A percentile compares a stretch with the other conserved stretches of the same genome.
Evolutionary conservation across 2,888 invertebrate genomes (phyloP).

Genomic region (Luffia ferchaultella): DNA sequence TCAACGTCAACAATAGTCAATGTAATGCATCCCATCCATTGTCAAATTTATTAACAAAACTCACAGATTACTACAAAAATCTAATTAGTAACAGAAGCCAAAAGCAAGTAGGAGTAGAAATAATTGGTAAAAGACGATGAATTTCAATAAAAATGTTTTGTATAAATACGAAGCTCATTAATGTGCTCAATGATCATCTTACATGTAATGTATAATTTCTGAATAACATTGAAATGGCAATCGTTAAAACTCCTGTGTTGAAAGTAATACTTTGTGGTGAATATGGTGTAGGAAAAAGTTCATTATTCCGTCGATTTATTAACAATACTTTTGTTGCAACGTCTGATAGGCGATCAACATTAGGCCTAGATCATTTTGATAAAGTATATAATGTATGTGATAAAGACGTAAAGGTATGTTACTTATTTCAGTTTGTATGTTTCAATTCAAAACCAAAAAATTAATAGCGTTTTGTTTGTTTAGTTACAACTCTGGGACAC

Average conservation of each 20-base stretch:
- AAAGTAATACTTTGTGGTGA: conserved; percentile 96
- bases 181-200: no score
- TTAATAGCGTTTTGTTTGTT: conserved; percentile 15
- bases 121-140: no score
- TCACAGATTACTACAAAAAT: no score
- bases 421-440: no score
- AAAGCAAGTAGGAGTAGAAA: no score
- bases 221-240: conserved; percentile 70
- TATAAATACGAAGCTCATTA: no score
- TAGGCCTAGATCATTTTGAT: conserved; percentile 91
- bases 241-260: conserved; percentile 82
- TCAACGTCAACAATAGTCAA: no score
- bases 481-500: conserved; percentile 97
- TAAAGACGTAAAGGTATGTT: conserved; percentile 81
- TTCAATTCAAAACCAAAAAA: conserved; percentile 3
- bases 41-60: no score
- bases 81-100: no score
- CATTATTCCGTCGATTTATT: conserved; percentile 89
- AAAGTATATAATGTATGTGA: conserved; percentile 80
- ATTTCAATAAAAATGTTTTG: no score
- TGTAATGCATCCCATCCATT: no score
- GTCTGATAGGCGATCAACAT: conserved; percentile 84
- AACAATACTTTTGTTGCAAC: conserved; percentile 88
- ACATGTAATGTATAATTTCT: no score
- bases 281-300: conserved; percentile 95